Evolutionary conservation across 2,888 invertebrate species (phyloP), one percentile per base, ranked within the genome.

Genomic region (Chamaedrilus cognettii): DNA sequence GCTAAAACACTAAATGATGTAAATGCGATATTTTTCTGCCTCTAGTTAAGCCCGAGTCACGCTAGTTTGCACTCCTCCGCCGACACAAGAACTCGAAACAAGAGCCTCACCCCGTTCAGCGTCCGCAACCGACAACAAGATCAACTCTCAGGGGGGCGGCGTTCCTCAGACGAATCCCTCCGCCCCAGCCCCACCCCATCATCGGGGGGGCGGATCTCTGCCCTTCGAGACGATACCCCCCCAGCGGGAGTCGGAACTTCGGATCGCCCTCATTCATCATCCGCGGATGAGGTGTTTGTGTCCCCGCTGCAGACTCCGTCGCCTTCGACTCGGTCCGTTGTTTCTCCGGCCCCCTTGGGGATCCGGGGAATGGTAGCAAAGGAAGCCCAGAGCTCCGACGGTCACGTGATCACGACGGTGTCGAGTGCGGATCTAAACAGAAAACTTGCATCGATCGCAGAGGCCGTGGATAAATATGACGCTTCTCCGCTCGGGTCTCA

Each of bases 361-460:
- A 42, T 11, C 42, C 11, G 19, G 42, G 42, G 11, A 15, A 15
- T 42, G 42, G 42, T 11, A 19, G 42, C 11, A 19, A 11, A 42
- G 42, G 42, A 42, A 11, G 42, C 42, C 42, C 42, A 42, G 42
- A 19, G 42, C 11, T 15, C 42, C 11, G 11, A 19, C 11, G 42
- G 42, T n/a, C n/a, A n/a, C 11, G 42, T 42, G 42, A 42, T 42
- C 42, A 42, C 42, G 11, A 42, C 42, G 11, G 42, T 26, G 15
- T 52, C 55, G 11, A 60, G 60, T 30, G 7, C 23, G 4, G 60
- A 60, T 7, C 42, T 60, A n/a, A 60, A 60, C 60, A 32, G 33
- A 34, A 60, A 60, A 23, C 35, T 60, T 32, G 34, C 50, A 3
- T 30, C 51, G 5, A 11, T 3, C 15, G 26, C 30, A n/a, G 62